phyloP scores from a whole-genome alignment of 2,888 invertebrate species.

The Creontiades dilutus region DNA sequence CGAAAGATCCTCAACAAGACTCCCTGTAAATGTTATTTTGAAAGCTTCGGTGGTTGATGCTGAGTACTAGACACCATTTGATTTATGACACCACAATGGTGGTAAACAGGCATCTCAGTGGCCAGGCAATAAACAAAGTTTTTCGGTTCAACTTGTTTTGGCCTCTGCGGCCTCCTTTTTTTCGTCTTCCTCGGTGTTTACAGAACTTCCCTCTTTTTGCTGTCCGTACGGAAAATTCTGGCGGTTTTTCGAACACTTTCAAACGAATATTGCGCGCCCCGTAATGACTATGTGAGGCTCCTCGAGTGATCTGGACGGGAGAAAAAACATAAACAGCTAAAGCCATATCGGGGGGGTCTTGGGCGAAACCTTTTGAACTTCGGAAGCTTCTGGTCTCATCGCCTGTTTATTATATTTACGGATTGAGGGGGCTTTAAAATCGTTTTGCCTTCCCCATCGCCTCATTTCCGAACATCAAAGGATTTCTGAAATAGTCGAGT shows the following conservation, averaged over 20 bases:
- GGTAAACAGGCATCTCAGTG: slow-evolving; percentile 6
- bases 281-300: not conserved
- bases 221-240: not conserved
- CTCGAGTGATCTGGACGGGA: not conserved
- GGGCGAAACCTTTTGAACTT: slow-evolving; percentile 15
- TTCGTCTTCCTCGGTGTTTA: not conserved
- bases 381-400: slow-evolving; percentile 38
- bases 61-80: slow-evolving; percentile 30
- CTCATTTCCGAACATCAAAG: not conserved
- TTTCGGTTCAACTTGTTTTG: slow-evolving; percentile 41
- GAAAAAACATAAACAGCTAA: not conserved
- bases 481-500: slow-evolving; percentile 39
- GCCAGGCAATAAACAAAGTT: slow-evolving; percentile 42
- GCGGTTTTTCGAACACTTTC: slow-evolving; percentile 20
- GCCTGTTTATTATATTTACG: slow-evolving; percentile 53
- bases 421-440: slow-evolving; percentile 18
- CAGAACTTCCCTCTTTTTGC: not conserved
- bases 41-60: slow-evolving; percentile 37
- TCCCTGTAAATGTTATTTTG: slow-evolving; percentile 43
- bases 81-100: slow-evolving; percentile 45
- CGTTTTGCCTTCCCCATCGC: not conserved
- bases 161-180: slow-evolving; percentile 8
- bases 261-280: slow-evolving; percentile 17
- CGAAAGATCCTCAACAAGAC: not conserved
- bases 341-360: not conserved